Evolutionary conservation across 2,888 invertebrate genomes (phyloP).

Genomic region (Aphidoletes aphidimyza): DNA sequence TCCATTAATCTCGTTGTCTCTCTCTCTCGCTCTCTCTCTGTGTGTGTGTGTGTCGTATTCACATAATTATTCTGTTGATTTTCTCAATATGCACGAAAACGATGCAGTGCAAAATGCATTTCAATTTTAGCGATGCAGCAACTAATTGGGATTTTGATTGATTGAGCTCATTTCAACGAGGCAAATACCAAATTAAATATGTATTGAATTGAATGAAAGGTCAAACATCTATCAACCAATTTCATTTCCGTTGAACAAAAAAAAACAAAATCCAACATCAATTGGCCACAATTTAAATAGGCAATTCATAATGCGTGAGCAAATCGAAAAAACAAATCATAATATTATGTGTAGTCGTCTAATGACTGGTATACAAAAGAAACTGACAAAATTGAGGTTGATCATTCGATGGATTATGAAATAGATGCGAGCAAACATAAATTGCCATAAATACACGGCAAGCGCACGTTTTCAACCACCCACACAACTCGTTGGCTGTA

Average conservation of each 20-base stretch:
- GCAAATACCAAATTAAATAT: too few species aligned
- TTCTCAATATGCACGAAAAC: neutral
- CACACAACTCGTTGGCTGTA: too few species aligned
- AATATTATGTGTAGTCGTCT: slow-evolving; percentile 14
- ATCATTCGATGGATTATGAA: slow-evolving; percentile 51
- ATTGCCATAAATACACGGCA: neutral
- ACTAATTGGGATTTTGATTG: neutral
- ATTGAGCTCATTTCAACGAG: too few species aligned
- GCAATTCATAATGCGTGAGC: neutral
- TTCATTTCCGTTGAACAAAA: slow-evolving; percentile 19
- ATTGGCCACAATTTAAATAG: neutral
- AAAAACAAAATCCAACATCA: neutral
- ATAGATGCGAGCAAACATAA: slow-evolving; percentile 35
- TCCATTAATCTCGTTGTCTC: slow-evolving; percentile 21
- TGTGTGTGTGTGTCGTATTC: too few species aligned
- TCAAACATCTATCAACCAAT: neutral
- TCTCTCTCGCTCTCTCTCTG: too few species aligned
- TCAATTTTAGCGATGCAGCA: neutral
- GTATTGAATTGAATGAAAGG: neutral
- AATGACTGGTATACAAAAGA: neutral
- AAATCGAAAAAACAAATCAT: neutral
- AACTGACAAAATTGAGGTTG: slow-evolving; percentile 30
- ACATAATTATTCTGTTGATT: slow-evolving; percentile 2
- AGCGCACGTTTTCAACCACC: neutral
- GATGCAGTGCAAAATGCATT: neutral